Conservation (phyloP, 2,888 invertebrate species). For the Lottia gigantea region DNA sequence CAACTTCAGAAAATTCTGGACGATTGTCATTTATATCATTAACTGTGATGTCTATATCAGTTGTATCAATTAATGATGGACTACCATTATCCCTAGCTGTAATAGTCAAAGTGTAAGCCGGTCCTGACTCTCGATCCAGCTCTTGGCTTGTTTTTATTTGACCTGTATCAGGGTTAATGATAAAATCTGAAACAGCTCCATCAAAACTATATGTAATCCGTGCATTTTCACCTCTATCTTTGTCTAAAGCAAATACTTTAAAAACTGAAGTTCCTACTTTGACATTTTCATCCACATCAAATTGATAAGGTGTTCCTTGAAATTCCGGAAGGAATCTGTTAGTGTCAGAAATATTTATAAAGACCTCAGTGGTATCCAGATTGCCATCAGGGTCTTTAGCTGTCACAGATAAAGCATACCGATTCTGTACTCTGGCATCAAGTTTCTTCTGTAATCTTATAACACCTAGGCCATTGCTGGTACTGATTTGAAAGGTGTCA, state of each 20-base stretch:
- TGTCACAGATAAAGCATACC: constrained; percentile 75
- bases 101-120: constrained; percentile 85
- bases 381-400: constrained; percentile 91
- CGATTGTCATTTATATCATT: constrained; percentile 96
- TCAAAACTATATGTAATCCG: constrained; percentile 71
- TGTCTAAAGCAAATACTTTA: constrained; percentile 90
- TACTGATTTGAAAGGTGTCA: constrained; percentile 80
- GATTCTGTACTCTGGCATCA: constrained; percentile 91
- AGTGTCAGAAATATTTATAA: constrained; percentile 92
- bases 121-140: constrained; percentile 84
- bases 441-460: constrained; percentile 87
- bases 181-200: constrained; percentile 73
- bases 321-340: constrained; percentile 94
- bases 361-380: constrained; percentile 87
- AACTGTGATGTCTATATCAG: constrained; percentile 93
- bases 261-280: constrained; percentile 91
- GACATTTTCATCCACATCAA: constrained; percentile 90
- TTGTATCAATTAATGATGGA: constrained; percentile 90
- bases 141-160: constrained; percentile 87
- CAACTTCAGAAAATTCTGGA: constrained; percentile 83
- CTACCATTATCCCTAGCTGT: constrained; percentile 93
- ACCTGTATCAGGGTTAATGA: constrained; percentile 92
- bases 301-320: constrained; percentile 91
- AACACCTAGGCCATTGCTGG: constrained; percentile 79
- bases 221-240: constrained; percentile 94